These are phyloP conservation scores for Rhadina sibilatrix DNA, from an alignment of 2,113 vertebrate species.

Conservation along the genomic window DNA sequence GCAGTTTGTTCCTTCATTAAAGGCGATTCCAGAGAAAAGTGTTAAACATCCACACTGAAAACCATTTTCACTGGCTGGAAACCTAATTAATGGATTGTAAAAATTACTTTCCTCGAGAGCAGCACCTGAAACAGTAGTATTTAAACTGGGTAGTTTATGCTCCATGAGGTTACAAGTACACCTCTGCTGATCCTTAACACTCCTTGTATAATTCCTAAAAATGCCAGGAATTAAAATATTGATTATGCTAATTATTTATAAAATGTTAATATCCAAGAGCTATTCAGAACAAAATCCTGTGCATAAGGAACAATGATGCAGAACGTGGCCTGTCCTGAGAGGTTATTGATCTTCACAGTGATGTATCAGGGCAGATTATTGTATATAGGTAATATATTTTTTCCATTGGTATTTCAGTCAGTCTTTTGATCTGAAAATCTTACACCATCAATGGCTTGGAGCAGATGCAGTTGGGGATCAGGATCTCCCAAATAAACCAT, in stretches of 20 bases:
- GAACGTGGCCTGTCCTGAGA: not conserved
- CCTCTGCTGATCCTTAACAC: not conserved
- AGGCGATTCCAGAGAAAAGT: not conserved
- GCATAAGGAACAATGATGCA: not conserved
- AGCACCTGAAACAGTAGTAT: not conserved
- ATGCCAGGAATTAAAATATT: not conserved
- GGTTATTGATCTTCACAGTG: not conserved
- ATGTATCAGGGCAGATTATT: not conserved
- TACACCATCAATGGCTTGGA: not conserved
- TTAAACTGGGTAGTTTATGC: conserved; percentile 14
- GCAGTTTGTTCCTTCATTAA: conserved; percentile 16
- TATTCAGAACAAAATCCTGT: not conserved
- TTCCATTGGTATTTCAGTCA: not conserved
- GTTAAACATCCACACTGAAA: conserved; percentile 24
- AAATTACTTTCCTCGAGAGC: conserved; percentile 24
- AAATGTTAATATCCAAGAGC: not conserved
- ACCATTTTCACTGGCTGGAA: conserved; percentile 1
- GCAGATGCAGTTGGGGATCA: not conserved
- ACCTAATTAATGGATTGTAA: conserved; percentile 14
- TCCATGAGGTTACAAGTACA: conserved; percentile 42
- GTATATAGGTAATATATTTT: not conserved
- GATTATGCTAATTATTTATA: not conserved
- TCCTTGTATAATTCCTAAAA: not conserved
- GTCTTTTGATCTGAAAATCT: not conserved
- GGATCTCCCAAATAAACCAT: not conserved